Base-by-base conservation (phyloP, 2,888 invertebrate genomes). In the Eumerus sabulonum region DNA sequence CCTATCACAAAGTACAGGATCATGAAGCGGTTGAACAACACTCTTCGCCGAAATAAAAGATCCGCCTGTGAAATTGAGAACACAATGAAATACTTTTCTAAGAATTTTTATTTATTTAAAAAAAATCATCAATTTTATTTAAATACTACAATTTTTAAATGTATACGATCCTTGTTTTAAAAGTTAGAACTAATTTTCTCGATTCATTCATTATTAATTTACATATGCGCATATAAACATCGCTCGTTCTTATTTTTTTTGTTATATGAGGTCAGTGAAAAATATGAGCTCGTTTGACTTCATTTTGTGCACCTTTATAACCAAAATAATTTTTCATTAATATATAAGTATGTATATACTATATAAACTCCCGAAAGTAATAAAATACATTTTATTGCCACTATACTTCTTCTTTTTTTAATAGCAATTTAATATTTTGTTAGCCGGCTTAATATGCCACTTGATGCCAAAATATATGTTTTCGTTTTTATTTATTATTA, bases 121-220 rank as follows among this genome's bases (percentile, higher is more conserved):
- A 74, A 76, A 74, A 76, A 68, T 51, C 35, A 19, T 59, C 14
- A 57, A 56, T 40, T 66, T 66, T 18, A 73, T 44, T 62, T 63
- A 56, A n/a, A 63, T 66, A 4, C 12, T 17, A 47, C 12, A 47
- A 47, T 17, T 5, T 17, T 7, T 17, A 5, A 11, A 17, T n/a
- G 13, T 64, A 47, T 59, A 38, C 27, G 63, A 19, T 19, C n/a
- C n/a, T n/a, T 45, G 36, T 60, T 47, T 45, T 19, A 27, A 4
- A 27, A 27, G 27, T 27, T 27, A 27, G 27, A 27, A 2, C 27
- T 27, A 27, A 7, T 40, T 40, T 40, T 50, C 1, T 62, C 14
- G 16, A 18, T 47, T 47, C 11, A 17, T 35, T 27, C 35, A 14
- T 36, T 35, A n/a, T 40, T 40, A 5, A 67, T 16, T 47, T 56